Evolutionary conservation across 2,113 vertebrate species (phyloP), one percentile per base, ranked within the genome.

Genomic region (Protomyctophum bolini): DNA sequence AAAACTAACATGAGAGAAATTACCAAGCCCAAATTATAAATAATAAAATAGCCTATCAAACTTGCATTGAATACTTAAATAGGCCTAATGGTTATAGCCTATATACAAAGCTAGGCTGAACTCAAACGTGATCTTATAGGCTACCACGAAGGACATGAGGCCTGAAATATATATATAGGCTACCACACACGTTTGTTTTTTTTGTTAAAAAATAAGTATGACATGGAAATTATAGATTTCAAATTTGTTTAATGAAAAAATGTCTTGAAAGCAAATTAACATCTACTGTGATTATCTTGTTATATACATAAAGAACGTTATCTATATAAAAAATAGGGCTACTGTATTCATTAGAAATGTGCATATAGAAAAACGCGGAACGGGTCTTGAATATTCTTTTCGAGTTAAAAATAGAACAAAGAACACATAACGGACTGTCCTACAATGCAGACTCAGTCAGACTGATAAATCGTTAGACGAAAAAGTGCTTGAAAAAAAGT

Each of bases 231-330:
- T 21, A 80, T 63, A 76, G 66, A 73, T 78, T 61, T 64, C 57
- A 67, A 75, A 71, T 33, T 41, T 47, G 65, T 88, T 89, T 87
- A 88, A 88, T 91, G 70, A 66, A 87, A 88, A 21, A 89, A 75
- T 70, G 14, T 84, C 83, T 83, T 83, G 69, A 86, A 87, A 76
- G 73, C 80, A 66, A 46, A 72, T 51, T 56, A 57, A 85, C 75
- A 83, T 45, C 66, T 63, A 10, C 3, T 66, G 14, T 59, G 21
- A 52, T 70, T 59, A 57, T 58, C 6, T 55, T 57, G 14, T 73
- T 80, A 88, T 62, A 86, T 68, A 88, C 64, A 86, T 68, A 59
- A 79, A 80, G 75, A 77, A 76, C 2, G 47, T 65, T 79, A 77
- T 80, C 72, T 84, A 80, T 75, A 66, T 82, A 86, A 85, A 21